phyloP scores from a whole-genome alignment of 2,797 vertebrate species.

The Chiloscyllium punctatum region DNA sequence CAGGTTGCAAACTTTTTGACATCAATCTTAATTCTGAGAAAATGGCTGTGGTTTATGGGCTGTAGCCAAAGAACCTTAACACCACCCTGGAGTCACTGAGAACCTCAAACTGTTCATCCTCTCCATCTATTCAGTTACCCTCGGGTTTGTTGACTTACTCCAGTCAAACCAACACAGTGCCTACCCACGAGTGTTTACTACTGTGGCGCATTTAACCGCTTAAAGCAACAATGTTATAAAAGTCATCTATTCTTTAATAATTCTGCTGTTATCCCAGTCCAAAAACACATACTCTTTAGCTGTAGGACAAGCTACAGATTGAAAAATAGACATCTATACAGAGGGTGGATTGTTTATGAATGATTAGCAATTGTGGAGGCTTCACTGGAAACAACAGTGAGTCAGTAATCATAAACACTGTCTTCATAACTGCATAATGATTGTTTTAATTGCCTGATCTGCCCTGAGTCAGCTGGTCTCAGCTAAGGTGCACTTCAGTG shows the following conservation, averaged over 20 bases:
- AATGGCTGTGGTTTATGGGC: background rate
- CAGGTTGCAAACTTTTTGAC: background rate
- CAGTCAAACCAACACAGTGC: slow-evolving; percentile 10
- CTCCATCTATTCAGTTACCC: background rate
- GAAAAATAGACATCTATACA: background rate
- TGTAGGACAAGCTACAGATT: background rate
- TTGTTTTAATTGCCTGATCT: background rate
- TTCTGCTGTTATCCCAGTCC: slow-evolving; percentile 1
- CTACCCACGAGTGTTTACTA: background rate
- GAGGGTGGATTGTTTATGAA: slow-evolving; percentile 15
- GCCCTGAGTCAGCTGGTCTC: background rate
- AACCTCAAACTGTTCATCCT: background rate
- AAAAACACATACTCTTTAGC: slow-evolving; percentile 9
- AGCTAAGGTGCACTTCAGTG: background rate
- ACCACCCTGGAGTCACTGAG: background rate
- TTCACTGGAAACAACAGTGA: background rate
- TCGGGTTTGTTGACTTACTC: slow-evolving; percentile 31
- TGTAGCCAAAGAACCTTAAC: background rate
- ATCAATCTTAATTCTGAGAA: background rate
- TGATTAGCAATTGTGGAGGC: background rate
- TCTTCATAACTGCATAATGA: background rate
- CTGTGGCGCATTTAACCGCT: background rate
- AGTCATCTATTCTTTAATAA: background rate
- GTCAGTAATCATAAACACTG: background rate
- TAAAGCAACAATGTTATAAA: background rate